Evolutionary conservation across 92 coral and sea anemone species (phyloP), one percentile per base, ranked within the genome.

Genomic region (Siderastrea radians): DNA sequence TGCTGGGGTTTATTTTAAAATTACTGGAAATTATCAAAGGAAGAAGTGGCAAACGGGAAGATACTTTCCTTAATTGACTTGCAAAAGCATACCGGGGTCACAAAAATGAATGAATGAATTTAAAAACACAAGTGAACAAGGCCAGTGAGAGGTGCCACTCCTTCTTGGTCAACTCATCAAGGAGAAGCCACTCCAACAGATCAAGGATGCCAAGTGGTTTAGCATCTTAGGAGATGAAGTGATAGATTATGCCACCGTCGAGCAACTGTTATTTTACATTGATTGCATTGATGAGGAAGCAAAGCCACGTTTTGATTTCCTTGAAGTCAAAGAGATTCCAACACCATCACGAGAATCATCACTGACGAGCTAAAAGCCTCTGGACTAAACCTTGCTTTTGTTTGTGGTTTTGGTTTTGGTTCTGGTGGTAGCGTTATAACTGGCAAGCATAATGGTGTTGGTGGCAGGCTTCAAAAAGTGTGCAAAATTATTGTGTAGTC

Each of bases 201-300:
- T 86, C 79, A 79, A 86, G 80, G 87, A 48, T 49, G 80, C 93
- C 7, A 76, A 86, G 61, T 79, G 70, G 72, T 90, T 46, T 67
- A 85, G 93, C 17, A 79, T 86, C 68, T 82, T 90, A 64, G 90
- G 86, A 51, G 87, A 90, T 63, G 74, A 85, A 74, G 93, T 85
- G 38, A 50, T 79, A 0, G 87, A 90, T 73, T 79, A 78, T 84
- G 87, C 90, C 2, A 88, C 84, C 61, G 26, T 80, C 66, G 87
- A 86, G 79, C 90, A 90, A 68, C 73, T 90, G 53, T 76, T 85
- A 8, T 79, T 84, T 38, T 90, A 63, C 66, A 17, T 65, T 72
- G 90, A 79, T 10, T 85, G 79, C 11, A 87, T 80, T 9, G 87
- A 90, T 74, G 67, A 78, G 49, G 83, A 80, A 51, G 93, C 74